Base-by-base conservation (phyloP, 2,797 vertebrate species). In the Aeoliscus strigatus region DNA sequence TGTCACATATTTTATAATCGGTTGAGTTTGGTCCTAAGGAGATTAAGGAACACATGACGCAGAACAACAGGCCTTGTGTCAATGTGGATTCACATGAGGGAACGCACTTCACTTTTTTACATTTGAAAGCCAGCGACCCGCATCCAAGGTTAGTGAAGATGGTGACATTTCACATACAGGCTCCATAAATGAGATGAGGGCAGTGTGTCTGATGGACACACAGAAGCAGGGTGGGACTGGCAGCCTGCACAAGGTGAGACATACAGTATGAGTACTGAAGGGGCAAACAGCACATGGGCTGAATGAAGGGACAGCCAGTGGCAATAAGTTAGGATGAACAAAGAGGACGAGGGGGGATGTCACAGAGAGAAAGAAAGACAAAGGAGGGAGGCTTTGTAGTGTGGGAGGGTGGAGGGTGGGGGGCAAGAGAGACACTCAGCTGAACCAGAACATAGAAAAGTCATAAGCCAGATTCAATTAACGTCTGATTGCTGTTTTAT, bases 401-500 rank as follows among this genome's bases (percentile, higher is more conserved):
- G n/a, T n/a, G n/a, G n/a, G n/a, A n/a, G n/a, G n/a, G n/a, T n/a
- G n/a, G n/a, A n/a, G n/a, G n/a, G n/a, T n/a, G n/a, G n/a, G n/a
- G n/a, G n/a, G 39, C 8, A 9, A 41, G 46, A 56, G 36, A 70
- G 71, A 80, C 53, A 65, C 66, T 73, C 53, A 60, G 76, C 68
- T 69, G 63, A 66, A 65, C 30, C 42, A 77, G 72, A 76, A 77
- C 68, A 83, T 52, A 47, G 61, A 75, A 82, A 81, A 84, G 76
- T 74, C 84, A 78, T 81, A 82, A 80, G 74, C 77, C 65, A 75
- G 71, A 86, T 84, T 82, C 73, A 83, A 83, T 83, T 81, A 83
- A 74, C 23, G 24, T 61, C 66, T 81, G 80, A 83, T 79, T 80
- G 78, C 81, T 57, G 77, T 77, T 83, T 70, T 75, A 71, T 76